Percentiles rank a stretch among this genome's conserved stretches.
phyloP scores from a whole-genome alignment of 2,797 vertebrate species.

The Onychomys arenicola region DNA sequence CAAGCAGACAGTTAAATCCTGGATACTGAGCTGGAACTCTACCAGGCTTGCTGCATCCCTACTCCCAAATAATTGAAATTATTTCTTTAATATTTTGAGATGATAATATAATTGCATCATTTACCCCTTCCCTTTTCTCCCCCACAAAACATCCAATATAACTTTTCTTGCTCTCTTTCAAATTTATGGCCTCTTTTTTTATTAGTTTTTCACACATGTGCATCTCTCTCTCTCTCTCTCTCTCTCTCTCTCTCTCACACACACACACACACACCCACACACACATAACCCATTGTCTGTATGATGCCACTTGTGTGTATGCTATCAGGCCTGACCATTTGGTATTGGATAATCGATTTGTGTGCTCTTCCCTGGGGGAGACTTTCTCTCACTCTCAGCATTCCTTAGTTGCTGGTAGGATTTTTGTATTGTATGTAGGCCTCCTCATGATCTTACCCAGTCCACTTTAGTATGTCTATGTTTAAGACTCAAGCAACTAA shows the following conservation, averaged over 20 bases:
- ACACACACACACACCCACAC: background rate
- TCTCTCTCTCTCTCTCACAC: too few species aligned
- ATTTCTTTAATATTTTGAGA: background rate
- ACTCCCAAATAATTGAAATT: background rate
- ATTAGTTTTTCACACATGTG: background rate
- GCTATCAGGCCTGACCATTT: background rate
- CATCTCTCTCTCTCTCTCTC: too few species aligned
- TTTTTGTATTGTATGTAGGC: background rate
- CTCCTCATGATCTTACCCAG: background rate
- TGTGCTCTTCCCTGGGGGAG: background rate
- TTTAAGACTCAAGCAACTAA: background rate
- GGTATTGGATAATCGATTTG: background rate
- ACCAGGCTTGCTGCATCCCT: background rate
- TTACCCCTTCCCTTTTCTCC: background rate
- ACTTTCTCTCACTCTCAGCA: background rate
- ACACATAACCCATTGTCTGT: background rate
- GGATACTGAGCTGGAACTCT: background rate
- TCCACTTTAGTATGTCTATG: background rate
- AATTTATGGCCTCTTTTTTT: too few species aligned
- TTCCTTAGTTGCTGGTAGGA: background rate
- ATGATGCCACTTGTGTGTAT: background rate
- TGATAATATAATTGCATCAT: background rate
- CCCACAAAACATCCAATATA: background rate
- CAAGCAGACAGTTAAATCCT: background rate
- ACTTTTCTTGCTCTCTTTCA: background rate